Evolutionary conservation across 2,113 vertebrate genomes (phyloP), one percentile per base, ranked within the genome.

Genomic region (Trichomycterus rosablanca): DNA sequence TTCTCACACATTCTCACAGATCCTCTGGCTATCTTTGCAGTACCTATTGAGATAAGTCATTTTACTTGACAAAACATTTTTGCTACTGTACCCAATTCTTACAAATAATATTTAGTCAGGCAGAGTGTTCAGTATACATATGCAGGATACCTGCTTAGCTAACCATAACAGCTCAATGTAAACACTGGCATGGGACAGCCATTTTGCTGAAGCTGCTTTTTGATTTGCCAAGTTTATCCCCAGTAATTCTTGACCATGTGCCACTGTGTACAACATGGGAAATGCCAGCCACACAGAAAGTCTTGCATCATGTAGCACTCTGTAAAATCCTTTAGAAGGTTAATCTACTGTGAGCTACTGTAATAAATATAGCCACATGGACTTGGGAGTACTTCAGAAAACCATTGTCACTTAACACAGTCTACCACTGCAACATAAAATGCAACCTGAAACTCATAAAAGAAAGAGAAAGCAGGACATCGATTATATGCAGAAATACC

Each of bases 301-400:
- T 59, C 66, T 61, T 63, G 66, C 71, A 66, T 40, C 62, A 52
- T 16, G 42, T 48, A 7, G 23, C 26, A 15, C 43, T 18, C 42
- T 54, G 37, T 46, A 60, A 73, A 73, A 73, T 66, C 71, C 58
- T 48, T 69, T 60, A 63, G 66, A 69, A 69, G 66, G 63, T 56
- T 62, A 73, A 65, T 66, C 61, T 69, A 45, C 57, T 71, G 54
- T 50, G 40, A 66, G 58, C 58, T n/a, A 49, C 10, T 53, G 34
- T 54, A 23, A 55, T 18, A 32, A 45, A 44, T 34, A 63, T 44
- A 63, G n/a, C 19, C 35, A 39, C 6, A 44, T 50, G 23, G 53
- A n/a, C n/a, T n/a, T n/a, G n/a, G n/a, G n/a, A n/a, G n/a, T n/a
- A n/a, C n/a, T n/a, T n/a, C n/a, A n/a, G n/a, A n/a, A n/a, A n/a